Base-by-base conservation (phyloP, 2,888 invertebrate species). In the Leptinotarsa tumamoca region DNA sequence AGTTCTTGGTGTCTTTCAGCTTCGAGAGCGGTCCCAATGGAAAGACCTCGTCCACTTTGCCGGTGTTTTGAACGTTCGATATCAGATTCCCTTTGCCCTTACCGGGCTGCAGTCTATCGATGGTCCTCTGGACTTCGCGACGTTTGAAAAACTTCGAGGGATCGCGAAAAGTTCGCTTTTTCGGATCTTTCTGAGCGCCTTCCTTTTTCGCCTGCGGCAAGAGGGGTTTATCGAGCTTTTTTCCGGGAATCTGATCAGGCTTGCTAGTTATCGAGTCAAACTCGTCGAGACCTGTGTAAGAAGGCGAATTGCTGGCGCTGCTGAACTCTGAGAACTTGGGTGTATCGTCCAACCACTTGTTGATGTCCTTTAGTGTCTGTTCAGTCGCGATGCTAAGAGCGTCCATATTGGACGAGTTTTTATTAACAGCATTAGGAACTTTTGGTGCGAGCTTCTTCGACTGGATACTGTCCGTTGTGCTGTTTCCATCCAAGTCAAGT, bases 61-160 rank as follows among this genome's bases (percentile, higher is more conserved):
- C 27, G 0, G 89, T 84, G 82, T 90, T 92, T 80, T 89, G 90
- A 33, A 92, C 90, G 85, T 94, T 95, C 56, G 94, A 92, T 43
- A 96, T 89, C 23, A 96, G 89, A 89, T 96, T 96, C 0, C 96
- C 96, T 90, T 96, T 96, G 84, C 95, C 94, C 88, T 96, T 96
- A 0, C 96, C 96, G 0, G 95, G 95, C 84, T 96, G 96, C 70
- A 96, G 88, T 73, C 96, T 90, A 81, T 96, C 95, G 81, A 96
- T 96, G 0, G 95, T 95, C 79, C 95, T 91, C 87, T 95, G 94
- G 77, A 95, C 90, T 88, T 95, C 95, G 78, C 94, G 90, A 78
- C 90, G 87, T 79, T 93, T 89, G 84, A 90, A 84, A 76, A 87
- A 85, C 78, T 88, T 88, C 0, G 85, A 80, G 2, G 87, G 86